Evolutionary conservation across 2,888 invertebrate genomes (phyloP), one percentile per base, ranked within the genome.

Genomic region (Apeira syringaria): DNA sequence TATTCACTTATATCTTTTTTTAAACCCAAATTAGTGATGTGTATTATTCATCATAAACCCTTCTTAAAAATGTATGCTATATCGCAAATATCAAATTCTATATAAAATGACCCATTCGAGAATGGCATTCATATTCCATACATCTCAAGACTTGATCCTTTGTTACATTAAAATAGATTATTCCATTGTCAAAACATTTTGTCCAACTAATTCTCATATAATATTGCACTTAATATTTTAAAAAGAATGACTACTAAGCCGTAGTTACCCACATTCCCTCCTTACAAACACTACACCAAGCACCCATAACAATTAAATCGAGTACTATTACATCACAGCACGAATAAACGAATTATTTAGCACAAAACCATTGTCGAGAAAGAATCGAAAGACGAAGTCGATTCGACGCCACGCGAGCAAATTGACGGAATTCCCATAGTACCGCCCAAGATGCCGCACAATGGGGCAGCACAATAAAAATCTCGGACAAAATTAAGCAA

Each of bases 381-480:
- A 39, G 32, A 37, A 35, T 36, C 37, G 32, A 37, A 34, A 70
- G 73, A 68, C 61, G 64, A 70, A 79, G 80, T 80, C 79, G 68
- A 68, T 74, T 60, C 65, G 58, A 48, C 57, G 83, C 68, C 87
- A 86, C 88, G 87, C 87, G 86, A 70, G 47, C 74, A 87, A 89
- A 89, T 88, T 87, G 87, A 80, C 64, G 66, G 59, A 81, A 77
- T 88, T 89, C 88, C 85, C 88, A 88, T 80, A 85, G 66, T 70
- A 74, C 85, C 83, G 68, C 80, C 83, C 63, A 64, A 81, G 83
- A 84, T 60, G 70, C 62, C 49, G 55, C 62, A 82, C 80, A 83
- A 82, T 74, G 71, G 58, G 13, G 1, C 41, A 49, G 50, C 5
- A 80, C 79, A 81, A 79, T 64, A 56, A 38, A 38, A 38, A 56